phyloP scores from a whole-genome alignment of 2,888 invertebrate species.

The Acholoe squamosa region DNA sequence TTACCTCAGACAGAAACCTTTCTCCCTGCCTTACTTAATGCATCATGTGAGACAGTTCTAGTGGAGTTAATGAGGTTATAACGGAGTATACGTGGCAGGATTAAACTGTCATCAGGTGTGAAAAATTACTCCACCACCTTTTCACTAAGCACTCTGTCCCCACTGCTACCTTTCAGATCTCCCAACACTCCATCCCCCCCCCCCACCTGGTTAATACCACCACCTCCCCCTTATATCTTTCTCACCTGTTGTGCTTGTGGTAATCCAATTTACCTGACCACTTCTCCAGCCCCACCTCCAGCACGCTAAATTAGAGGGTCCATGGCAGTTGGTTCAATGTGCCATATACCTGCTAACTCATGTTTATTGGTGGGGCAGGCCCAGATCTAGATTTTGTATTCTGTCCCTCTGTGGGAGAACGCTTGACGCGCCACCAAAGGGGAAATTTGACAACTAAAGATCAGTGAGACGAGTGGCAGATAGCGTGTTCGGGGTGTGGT shows the following conservation, averaged over 20 bases:
- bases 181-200: not conserved
- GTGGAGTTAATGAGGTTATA: not conserved
- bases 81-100: not conserved
- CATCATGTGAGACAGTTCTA: not conserved
- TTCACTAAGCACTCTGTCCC: not conserved
- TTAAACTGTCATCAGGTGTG: not conserved
- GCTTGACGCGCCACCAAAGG: constrained; percentile 56
- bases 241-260: not conserved
- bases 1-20: too few species aligned
- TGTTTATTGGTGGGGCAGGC: not conserved
- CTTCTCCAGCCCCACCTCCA: constrained; percentile 6
- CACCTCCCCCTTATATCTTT: not conserved
- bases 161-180: not conserved
- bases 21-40: too few species aligned
- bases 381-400: not conserved
- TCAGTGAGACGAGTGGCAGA: not conserved
- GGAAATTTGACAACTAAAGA: constrained; percentile 38
- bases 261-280: constrained; percentile 24
- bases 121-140: not conserved
- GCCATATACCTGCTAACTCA: not conserved
- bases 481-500: not conserved
- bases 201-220: not conserved
- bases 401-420: not conserved
- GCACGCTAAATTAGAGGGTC: not conserved
- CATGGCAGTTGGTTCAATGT: not conserved